Conservation (phyloP, 2,797 vertebrate genomes). For the Enteromius trimaculatus region DNA sequence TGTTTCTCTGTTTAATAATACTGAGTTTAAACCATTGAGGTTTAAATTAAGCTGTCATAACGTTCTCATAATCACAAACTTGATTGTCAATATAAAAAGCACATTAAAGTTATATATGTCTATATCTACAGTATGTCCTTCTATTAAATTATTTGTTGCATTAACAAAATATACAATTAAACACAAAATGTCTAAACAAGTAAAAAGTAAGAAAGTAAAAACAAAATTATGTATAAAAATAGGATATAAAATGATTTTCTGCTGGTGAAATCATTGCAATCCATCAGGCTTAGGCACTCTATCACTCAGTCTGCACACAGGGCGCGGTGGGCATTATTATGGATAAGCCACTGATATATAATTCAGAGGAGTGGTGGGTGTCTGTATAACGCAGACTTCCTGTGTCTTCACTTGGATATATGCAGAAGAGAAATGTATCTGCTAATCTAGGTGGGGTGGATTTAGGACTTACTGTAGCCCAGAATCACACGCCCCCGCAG, state of each 20-base stretch:
- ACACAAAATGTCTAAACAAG: neutral
- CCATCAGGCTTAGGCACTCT: constrained; percentile 11
- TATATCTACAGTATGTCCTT: neutral
- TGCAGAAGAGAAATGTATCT: constrained; percentile 67
- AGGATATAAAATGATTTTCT: neutral
- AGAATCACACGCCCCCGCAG: constrained; percentile 42
- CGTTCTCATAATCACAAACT: neutral
- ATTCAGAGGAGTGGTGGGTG: constrained; percentile 68
- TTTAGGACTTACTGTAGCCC: constrained; percentile 51
- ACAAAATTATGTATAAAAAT: neutral
- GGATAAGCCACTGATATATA: constrained; percentile 71
- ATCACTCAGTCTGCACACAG: constrained; percentile 33
- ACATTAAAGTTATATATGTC: neutral
- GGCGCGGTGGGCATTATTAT: constrained; percentile 63
- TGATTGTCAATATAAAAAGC: neutral
- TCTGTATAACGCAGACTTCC: constrained; percentile 57
- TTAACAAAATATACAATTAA: neutral
- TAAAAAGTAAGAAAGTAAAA: neutral
- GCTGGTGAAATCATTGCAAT: neutral
- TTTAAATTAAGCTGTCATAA: neutral
- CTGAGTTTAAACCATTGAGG: neutral
- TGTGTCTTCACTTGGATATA: constrained; percentile 52
- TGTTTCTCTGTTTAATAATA: neutral
- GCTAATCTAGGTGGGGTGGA: constrained; percentile 56
- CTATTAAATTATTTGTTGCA: neutral